phyloP scores from a whole-genome alignment of 2,888 invertebrate species.

The Rhaphigaster nebulosa region DNA sequence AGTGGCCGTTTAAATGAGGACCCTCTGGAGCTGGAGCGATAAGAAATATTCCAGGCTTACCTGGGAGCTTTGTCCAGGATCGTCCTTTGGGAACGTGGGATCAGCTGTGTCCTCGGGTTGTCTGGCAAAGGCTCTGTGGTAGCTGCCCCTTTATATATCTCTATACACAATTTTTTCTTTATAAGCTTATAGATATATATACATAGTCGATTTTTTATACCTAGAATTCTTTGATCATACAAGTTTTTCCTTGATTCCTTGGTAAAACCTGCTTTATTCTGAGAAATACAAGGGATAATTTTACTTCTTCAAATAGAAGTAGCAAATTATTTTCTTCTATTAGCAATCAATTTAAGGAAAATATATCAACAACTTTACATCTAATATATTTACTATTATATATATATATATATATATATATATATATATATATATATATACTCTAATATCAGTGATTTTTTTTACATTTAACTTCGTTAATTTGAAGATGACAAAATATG shows the following conservation, averaged over 20 bases:
- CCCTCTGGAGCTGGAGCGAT: constrained; percentile 31
- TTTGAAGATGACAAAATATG: too few species aligned
- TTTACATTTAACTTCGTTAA: too few species aligned
- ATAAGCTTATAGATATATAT: neutral
- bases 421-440: too few species aligned
- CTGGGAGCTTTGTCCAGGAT: constrained; percentile 4
- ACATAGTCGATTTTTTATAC: neutral
- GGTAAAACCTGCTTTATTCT: neutral
- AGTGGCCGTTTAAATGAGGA: constrained; percentile 45
- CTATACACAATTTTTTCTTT: neutral
- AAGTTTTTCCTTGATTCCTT: neutral
- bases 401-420: too few species aligned
- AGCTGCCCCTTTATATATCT: neutral
- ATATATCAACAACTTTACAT: too few species aligned
- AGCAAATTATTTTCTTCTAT: too few species aligned
- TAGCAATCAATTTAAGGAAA: too few species aligned
- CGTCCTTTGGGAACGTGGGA: neutral
- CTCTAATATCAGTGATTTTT: too few species aligned
- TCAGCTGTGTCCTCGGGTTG: neutral
- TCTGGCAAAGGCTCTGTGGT: neutral
- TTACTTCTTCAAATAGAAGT: too few species aligned
- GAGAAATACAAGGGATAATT: too few species aligned
- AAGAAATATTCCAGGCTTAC: constrained; percentile 50
- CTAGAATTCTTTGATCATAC: neutral
- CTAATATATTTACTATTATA: too few species aligned